These are phyloP conservation scores for Cephus rjabovi DNA, from an alignment of 2,888 invertebrate species.

Conservation along the genomic window DNA sequence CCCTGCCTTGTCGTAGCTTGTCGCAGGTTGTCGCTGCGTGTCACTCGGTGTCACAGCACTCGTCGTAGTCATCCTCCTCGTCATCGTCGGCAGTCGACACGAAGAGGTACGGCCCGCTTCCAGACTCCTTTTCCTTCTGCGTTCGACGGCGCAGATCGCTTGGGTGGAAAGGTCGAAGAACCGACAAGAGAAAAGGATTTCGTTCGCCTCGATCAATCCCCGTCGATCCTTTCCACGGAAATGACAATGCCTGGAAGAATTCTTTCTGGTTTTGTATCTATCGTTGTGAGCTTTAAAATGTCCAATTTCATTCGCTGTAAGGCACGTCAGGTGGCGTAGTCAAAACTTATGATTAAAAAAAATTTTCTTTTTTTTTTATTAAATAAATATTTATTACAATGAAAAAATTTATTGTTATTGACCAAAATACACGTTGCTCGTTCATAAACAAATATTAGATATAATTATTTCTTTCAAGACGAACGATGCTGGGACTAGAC, in stretches of 20 bases:
- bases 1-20: slow-evolving; percentile 4
- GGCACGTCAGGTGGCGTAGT: background rate
- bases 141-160: background rate
- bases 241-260: background rate
- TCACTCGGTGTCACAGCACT: slow-evolving; percentile 20
- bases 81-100: slow-evolving; percentile 16
- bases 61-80: slow-evolving; percentile 2
- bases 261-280: background rate
- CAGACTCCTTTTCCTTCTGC: background rate
- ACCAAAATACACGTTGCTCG: no score
- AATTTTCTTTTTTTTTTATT: background rate
- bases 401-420: no score
- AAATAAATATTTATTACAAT: background rate
- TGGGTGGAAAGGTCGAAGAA: background rate
- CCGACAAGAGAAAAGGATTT: background rate
- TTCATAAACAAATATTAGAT: background rate
- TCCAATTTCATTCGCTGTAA: background rate
- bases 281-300: background rate
- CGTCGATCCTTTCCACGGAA: background rate
- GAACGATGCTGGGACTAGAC: background rate
- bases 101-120: slow-evolving; percentile 13
- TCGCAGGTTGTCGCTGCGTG: slow-evolving; percentile 13
- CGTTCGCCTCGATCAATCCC: background rate
- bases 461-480: background rate
- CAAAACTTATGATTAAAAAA: background rate